Conservation (phyloP, 37 sponge, comb jelly and placozoan species). For the Ianthella basta region DNA sequence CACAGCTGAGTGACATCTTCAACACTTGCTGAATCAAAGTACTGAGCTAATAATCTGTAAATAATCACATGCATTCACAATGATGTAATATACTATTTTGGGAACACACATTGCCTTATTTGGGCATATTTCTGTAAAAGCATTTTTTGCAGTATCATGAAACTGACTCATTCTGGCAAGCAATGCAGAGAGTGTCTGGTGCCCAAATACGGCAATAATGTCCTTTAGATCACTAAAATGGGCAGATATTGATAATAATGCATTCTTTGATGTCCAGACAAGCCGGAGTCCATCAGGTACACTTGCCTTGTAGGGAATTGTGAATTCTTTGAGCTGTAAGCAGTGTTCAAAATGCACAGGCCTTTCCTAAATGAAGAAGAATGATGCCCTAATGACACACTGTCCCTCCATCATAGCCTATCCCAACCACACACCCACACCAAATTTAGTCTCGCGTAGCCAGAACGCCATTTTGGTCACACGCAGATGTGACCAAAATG, state of each 20-base stretch:
- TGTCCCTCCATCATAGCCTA: too few relatives aligned
- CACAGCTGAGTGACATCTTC: constrained; percentile 32
- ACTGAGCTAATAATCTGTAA: constrained; percentile 34
- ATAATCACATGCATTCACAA: not conserved
- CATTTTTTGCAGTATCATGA: too few relatives aligned
- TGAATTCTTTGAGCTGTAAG: constrained; percentile 41
- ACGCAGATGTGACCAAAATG: too few relatives aligned
- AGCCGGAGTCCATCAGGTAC: not conserved
- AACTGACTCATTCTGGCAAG: not conserved
- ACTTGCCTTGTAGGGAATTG: constrained; percentile 43
- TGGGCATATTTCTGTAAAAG: too few relatives aligned
- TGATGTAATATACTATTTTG: too few relatives aligned
- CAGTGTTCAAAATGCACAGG: constrained; percentile 44
- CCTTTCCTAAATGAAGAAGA: not conserved
- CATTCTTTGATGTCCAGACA: not conserved
- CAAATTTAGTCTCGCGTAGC: too few relatives aligned
- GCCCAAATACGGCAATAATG: not conserved
- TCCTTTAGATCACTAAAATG: not conserved
- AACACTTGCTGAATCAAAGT: constrained; percentile 15
- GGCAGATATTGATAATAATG: not conserved
- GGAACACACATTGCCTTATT: too few relatives aligned
- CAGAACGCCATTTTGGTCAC: too few relatives aligned
- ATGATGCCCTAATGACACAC: not conserved
- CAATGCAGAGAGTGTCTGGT: not conserved
- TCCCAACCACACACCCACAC: not conserved